Conservation (phyloP, 2,113 vertebrate species). For the Phaethon lepturus region DNA sequence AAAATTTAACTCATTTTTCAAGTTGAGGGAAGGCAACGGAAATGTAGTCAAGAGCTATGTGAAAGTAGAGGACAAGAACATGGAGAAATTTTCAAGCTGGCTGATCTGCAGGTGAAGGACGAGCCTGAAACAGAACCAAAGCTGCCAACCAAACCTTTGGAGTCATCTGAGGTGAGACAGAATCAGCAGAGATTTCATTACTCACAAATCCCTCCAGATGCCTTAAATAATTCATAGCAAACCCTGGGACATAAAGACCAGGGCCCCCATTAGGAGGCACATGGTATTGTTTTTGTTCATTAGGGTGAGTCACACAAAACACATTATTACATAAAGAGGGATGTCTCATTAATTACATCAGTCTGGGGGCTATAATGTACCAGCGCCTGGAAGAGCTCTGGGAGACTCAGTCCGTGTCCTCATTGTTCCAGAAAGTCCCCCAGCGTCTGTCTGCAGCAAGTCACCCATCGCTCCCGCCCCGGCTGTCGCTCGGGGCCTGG, state of each 20-base stretch:
- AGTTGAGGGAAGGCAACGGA: not conserved
- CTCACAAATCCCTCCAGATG: conserved; percentile 44
- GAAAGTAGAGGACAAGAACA: not conserved
- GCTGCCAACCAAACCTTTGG: conserved; percentile 1
- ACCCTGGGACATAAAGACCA: conserved; percentile 19
- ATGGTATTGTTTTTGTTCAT: conserved; percentile 1
- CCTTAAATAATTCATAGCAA: conserved; percentile 62
- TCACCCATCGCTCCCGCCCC: not conserved
- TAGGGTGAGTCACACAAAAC: conserved; percentile 46
- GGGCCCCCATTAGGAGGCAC: conserved; percentile 11
- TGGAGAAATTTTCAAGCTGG: not conserved
- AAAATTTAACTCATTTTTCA: not conserved
- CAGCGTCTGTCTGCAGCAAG: not conserved
- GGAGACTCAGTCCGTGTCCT: not conserved
- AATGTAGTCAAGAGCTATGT: not conserved
- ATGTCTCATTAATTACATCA: conserved; percentile 50
- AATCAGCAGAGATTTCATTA: conserved; percentile 48
- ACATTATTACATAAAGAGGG: not conserved
- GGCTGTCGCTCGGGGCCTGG: not conserved
- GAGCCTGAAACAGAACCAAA: not conserved
- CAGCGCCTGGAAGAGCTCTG: not conserved
- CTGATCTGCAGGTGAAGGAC: not conserved
- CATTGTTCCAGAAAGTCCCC: not conserved
- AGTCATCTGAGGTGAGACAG: conserved; percentile 38
- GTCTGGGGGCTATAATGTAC: not conserved